Evolutionary conservation across 2,797 vertebrate genomes (phyloP), one percentile per base, ranked within the genome.

Genomic region (Poeciliopsis infans): DNA sequence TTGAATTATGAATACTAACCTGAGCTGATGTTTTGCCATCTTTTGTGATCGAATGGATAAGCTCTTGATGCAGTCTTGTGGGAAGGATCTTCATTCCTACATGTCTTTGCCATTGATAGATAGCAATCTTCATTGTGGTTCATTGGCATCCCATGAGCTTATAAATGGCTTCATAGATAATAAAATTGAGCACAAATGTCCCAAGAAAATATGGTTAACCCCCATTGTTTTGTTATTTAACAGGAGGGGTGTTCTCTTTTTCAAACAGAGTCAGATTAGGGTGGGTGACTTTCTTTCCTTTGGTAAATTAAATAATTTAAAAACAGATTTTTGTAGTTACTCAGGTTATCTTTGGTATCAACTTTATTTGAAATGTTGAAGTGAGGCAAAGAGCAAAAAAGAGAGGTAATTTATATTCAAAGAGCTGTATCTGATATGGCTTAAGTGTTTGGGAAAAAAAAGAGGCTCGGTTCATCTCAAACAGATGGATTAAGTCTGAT

Each of bases 391-490:
- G 3, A 46, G 43, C 12, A 28, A 45, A 70, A 71, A 16, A 16
- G 2, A 45, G 25, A 45, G 16, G 45, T n/a, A 70, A 28, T 71
- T 15, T 45, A 31, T 36, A 25, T 28, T 46, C 68, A 8, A 7
- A 71, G 41, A n/a, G 15, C 43, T 71, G 68, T 45, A 46, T 46
- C 41, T 71, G 41, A 46, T 10, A 71, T 46, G 15, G 25, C 45
- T 78, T 76, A 78, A 84, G 79, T 59, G 78, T 86, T 86, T 85
- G 85, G 49, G 64, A 70, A 75, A 86, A 86, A 87, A 53, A 20
- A 59, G 25, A 49, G 2, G 46, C 49, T 41, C 51, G 7, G 73
- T 75, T 74, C 36, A 78, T 79, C 75, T 84, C 72, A 83, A 72
- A 81, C 83, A 57, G 83, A 76, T 1, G 53, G 25, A 55, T 76